Conservation (phyloP, 2,113 vertebrate genomes). For the Zosterops lateralis region DNA sequence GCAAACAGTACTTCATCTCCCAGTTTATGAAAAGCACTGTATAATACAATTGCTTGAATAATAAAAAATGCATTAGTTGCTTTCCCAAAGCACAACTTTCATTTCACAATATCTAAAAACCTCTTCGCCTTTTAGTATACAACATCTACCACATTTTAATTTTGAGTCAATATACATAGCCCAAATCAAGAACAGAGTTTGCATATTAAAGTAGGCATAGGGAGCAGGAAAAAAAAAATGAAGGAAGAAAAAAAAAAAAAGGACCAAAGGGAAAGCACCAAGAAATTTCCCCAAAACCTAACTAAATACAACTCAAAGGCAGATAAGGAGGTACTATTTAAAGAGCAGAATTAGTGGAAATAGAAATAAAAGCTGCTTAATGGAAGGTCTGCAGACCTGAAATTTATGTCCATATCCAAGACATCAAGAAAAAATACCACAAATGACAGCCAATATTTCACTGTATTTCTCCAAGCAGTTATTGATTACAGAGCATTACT, state of each 20-base stretch:
- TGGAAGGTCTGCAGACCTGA: not conserved
- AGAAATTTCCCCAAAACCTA: not conserved
- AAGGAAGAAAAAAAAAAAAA: not conserved
- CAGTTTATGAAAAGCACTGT: not conserved
- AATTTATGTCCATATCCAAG: not conserved
- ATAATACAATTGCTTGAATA: not conserved
- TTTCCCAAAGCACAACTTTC: not conserved
- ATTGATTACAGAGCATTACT: not conserved
- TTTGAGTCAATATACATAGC: not conserved
- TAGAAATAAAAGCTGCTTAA: not conserved
- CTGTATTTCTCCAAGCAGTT: not conserved
- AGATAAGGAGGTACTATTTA: not conserved
- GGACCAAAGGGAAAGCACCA: not conserved
- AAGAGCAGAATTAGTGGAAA: not conserved
- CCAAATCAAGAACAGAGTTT: not conserved
- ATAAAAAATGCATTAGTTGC: not conserved
- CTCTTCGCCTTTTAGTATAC: not conserved
- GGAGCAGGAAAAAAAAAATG: too few species aligned
- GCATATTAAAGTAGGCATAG: not conserved
- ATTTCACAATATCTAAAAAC: not conserved
- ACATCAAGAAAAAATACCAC: not conserved
- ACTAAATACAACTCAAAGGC: not conserved
- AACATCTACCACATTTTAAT: not conserved
- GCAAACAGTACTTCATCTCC: not conserved
- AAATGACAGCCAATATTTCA: not conserved